Conservation (phyloP, 2,888 invertebrate species). For the Thymelicus lineola region DNA sequence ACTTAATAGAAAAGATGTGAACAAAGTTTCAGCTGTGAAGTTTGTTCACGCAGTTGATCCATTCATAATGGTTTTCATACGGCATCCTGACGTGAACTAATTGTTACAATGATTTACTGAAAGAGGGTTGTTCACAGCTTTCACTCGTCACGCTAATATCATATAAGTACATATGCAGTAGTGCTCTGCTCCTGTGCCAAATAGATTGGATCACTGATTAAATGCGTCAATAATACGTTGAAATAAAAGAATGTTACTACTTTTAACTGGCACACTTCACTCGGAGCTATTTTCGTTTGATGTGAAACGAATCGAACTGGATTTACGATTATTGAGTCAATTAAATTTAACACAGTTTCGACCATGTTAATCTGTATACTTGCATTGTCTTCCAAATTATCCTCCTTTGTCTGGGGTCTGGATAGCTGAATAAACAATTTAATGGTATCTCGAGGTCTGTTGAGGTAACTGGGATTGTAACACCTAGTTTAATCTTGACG, state of each 20-base stretch:
- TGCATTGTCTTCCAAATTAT: too few species aligned
- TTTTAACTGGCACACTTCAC: not conserved
- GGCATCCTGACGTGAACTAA: slow-evolving; percentile 25
- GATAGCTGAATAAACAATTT: too few species aligned
- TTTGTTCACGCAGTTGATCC: not conserved
- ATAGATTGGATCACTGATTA: slow-evolving; percentile 1
- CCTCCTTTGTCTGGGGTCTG: too few species aligned
- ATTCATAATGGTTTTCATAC: slow-evolving; percentile 5
- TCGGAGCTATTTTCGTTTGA: not conserved
- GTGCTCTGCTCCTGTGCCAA: slow-evolving; percentile 8
- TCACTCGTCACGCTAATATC: slow-evolving; percentile 24
- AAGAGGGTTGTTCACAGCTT: not conserved
- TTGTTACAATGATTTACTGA: slow-evolving; percentile 23
- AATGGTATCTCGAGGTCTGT: too few species aligned
- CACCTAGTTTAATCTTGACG: too few species aligned
- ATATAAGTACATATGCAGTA: slow-evolving; percentile 14
- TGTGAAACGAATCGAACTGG: not conserved
- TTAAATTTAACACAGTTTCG: too few species aligned
- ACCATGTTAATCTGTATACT: too few species aligned
- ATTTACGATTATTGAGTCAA: too few species aligned
- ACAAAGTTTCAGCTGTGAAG: not conserved
- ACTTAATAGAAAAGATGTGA: too few species aligned
- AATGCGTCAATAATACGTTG: not conserved
- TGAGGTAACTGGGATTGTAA: too few species aligned
- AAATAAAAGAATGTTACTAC: not conserved